A percentile compares a stretch with the other conserved stretches of the same genome.
Evolutionary conservation across 2,797 vertebrate species (phyloP).

Genomic region (Chaenodraco wilsoni): DNA sequence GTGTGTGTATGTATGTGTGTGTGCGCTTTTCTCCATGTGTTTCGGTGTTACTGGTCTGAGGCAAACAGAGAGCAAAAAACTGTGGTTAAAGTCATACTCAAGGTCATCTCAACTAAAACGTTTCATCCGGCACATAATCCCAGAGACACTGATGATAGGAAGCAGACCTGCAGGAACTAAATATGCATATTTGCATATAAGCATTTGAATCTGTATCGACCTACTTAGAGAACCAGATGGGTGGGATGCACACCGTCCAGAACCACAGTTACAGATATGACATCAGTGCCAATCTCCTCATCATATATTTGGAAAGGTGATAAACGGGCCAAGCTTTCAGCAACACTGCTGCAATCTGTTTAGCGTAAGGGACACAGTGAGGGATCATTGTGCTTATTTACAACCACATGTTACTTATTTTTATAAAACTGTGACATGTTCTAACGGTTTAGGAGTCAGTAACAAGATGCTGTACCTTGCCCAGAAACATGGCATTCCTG

Average conservation of each 20-base stretch:
- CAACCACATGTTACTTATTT: background rate
- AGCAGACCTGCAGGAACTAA: slow-evolving; percentile 35
- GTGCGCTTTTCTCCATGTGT: background rate
- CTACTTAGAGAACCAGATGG: slow-evolving; percentile 46
- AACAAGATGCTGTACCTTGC: no score
- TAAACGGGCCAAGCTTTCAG: background rate
- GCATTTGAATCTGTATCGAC: slow-evolving; percentile 29
- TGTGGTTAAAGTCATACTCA: slow-evolving; percentile 55
- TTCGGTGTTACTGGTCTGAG: background rate
- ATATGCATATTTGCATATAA: slow-evolving; percentile 28
- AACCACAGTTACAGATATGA: slow-evolving; percentile 16
- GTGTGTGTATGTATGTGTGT: slow-evolving; percentile 22
- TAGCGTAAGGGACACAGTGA: background rate
- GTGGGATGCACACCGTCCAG: slow-evolving; percentile 24
- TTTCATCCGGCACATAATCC: slow-evolving; percentile 29
- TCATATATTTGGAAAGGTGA: slow-evolving; percentile 17
- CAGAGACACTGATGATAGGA: background rate
- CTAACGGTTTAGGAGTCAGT: no score
- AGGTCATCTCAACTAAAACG: slow-evolving; percentile 50
- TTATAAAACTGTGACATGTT: no score
- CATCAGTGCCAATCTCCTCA: slow-evolving; percentile 6
- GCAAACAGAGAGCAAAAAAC: slow-evolving; percentile 29
- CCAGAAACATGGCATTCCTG: background rate
- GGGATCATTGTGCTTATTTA: background rate
- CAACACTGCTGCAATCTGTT: slow-evolving; percentile 6